Conservation (phyloP, 2,888 invertebrate genomes). For the Sepiola atlantica region DNA sequence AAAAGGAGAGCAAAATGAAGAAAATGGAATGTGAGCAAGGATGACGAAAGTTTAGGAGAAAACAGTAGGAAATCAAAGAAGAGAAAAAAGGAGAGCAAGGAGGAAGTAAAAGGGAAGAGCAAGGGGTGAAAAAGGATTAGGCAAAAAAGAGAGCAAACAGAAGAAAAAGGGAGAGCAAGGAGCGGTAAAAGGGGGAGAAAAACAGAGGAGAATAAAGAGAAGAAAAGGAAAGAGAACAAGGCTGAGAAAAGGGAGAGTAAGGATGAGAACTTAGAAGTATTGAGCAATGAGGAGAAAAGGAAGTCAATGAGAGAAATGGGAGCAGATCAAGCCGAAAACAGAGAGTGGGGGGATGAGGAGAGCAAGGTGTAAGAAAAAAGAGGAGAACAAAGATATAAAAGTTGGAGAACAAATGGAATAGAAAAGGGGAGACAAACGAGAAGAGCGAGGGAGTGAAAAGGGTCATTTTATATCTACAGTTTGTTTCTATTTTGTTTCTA, state of each 20-base stretch:
- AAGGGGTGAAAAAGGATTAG: neutral
- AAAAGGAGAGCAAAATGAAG: neutral
- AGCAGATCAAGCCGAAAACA: neutral
- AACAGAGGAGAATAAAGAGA: neutral
- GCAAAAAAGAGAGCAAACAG: neutral
- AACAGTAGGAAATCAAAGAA: neutral
- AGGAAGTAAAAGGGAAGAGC: neutral
- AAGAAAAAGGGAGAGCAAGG: neutral
- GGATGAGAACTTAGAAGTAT: neutral
- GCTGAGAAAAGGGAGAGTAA: neutral
- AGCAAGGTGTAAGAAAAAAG: too few relatives aligned
- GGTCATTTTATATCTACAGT: too few relatives aligned
- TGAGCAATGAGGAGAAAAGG: neutral
- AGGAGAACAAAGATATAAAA: neutral
- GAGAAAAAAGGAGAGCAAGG: neutral
- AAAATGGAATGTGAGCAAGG: too few relatives aligned
- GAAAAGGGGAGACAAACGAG: neutral
- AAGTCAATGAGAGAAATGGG: neutral
- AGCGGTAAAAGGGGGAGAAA: neutral
- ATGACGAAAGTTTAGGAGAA: neutral
- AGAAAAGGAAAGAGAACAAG: too few relatives aligned
- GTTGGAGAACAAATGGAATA: neutral
- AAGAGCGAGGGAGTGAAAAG: too few relatives aligned
- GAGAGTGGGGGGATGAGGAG: neutral
- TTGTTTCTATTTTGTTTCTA: too few relatives aligned